Base-by-base conservation (phyloP, 2,888 invertebrate genomes). In the Pristionchus maxplancki region DNA sequence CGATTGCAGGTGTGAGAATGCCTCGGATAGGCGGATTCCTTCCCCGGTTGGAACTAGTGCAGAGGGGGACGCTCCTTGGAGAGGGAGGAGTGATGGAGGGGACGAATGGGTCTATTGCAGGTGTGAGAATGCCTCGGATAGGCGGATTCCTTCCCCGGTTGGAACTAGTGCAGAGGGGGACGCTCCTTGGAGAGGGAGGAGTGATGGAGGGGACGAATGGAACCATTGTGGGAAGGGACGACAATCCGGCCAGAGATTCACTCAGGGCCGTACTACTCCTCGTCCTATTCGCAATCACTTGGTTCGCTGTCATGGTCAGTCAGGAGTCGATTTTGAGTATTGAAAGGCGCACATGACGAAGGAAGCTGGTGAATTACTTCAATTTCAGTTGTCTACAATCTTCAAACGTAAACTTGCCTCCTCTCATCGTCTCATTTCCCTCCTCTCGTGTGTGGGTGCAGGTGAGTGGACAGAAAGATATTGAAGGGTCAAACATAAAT, bases 181-280 rank as follows among this genome's bases (percentile, higher is more conserved):
- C 20, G 17, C 31, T 34, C 1, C 34, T 84, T 37, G 84, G 31
- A 53, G 20, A 24, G 37, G 84, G 37, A 28, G 58, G 53, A 28
- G 11, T 37, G 13, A 24, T 84, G 58, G 17, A 44, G 3, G 81
- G 71, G 31, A 44, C n/a, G 40, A 53, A 83, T 81, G 84, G 64
- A 40, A 40, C 31, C n/a, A 44, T 44, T 8, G 53, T 78, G 40
- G 78, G 84, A n/a, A 64, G 53, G 17, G 78, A 82, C 20, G 40
- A 67, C 17, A 88, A 89, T 28, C 90, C 92, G 24, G 91, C 93
- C 13, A 89, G 91, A 53, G 93, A 94, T 89, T 92, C 94, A 8
- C 89, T 94, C 34, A 92, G 95, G 78, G 91, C 93, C 1, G 89
- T 94, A 2, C 90, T 94, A 8, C 87, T 95, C 8, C 89, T 95